Base-by-base conservation (phyloP, 2,888 invertebrate genomes). In the Drosophila nigritarsus region DNA sequence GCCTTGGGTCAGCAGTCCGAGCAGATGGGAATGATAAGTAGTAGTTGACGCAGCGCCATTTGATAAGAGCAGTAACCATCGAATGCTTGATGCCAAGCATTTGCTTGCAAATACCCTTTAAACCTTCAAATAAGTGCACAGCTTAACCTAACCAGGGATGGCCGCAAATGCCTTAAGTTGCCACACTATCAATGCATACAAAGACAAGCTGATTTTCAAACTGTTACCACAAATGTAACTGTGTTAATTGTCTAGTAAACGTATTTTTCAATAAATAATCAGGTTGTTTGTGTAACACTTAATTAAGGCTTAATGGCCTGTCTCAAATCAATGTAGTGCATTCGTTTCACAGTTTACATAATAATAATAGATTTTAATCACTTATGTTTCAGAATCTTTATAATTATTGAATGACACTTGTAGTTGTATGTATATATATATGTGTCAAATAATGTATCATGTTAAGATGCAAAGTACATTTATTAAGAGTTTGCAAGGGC, bases 1-100 rank as follows among this genome's bases (percentile, higher is more conserved):
- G 36, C 30, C 45, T 36, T 55, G 55, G 70, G 66, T 70, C 71
- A 66, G 55, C 38, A 71, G 40, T 49, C 49, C 27, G 70, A 68
- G 58, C 77, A 63, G 77, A 40, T 76, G 71, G 48, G 77, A 76
- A 74, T 74, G 77, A 74, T 74, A 74, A 74, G 77, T 63, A 70
- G 73, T 9, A 40, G 70, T 8, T 18, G 38, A 50, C 70, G 76
- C 76, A 68, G 54, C 51, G 49, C 54, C 54, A 55, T 38, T 62
- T 76, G 77, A 76, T 70, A 74, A 76, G 62, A 38, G n/a, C 70
- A 38, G 32, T 27, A 36, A 40, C 56, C 54, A 61, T 49, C 54
- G 56, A 74, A 50, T 71, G 65, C 59, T 36, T 24, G 45, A 45
- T 45, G 20, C 20, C 45, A 45, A 24, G 15, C 20, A 45, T 45